Conservation (phyloP, 2,113 vertebrate species). For the Channa argus region DNA sequence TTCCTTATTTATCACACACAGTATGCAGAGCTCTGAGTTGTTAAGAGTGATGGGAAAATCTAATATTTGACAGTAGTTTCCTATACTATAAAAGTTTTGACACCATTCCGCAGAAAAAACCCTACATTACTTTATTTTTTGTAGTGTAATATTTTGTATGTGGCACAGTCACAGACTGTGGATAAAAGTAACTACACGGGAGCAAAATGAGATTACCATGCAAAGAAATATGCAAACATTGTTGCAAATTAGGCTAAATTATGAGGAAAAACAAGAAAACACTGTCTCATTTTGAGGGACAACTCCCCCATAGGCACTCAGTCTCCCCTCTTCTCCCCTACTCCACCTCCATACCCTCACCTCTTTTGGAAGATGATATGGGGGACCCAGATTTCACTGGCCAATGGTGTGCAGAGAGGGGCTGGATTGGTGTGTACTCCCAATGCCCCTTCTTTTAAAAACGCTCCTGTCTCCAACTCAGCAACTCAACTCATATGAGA, state of each 20-base stretch:
- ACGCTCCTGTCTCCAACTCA: slow-evolving; percentile 68
- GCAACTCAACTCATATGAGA: slow-evolving; percentile 69
- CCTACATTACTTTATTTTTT: not conserved
- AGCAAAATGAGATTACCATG: slow-evolving; percentile 1
- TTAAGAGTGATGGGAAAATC: not conserved
- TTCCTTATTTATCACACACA: not conserved
- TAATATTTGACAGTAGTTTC: not conserved
- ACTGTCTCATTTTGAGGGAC: not conserved
- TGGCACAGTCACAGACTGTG: not conserved
- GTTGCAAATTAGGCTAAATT: slow-evolving; percentile 13
- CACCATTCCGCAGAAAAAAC: not conserved
- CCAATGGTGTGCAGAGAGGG: slow-evolving; percentile 84
- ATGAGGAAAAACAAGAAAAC: slow-evolving; percentile 35
- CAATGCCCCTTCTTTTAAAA: slow-evolving; percentile 83
- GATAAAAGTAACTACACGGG: slow-evolving; percentile 2
- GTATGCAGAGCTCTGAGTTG: not conserved
- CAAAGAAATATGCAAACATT: slow-evolving; percentile 24
- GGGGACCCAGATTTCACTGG: slow-evolving; percentile 76
- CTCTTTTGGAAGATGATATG: slow-evolving; percentile 75
- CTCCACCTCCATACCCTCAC: slow-evolving; percentile 54
- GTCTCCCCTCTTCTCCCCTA: slow-evolving; percentile 13
- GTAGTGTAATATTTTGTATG: not conserved
- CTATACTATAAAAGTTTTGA: not conserved
- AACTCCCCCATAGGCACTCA: not conserved
- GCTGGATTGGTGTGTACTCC: slow-evolving; percentile 78